Conservation (phyloP, 2,888 invertebrate species). For the Lissocephala sabroskyi region DNA sequence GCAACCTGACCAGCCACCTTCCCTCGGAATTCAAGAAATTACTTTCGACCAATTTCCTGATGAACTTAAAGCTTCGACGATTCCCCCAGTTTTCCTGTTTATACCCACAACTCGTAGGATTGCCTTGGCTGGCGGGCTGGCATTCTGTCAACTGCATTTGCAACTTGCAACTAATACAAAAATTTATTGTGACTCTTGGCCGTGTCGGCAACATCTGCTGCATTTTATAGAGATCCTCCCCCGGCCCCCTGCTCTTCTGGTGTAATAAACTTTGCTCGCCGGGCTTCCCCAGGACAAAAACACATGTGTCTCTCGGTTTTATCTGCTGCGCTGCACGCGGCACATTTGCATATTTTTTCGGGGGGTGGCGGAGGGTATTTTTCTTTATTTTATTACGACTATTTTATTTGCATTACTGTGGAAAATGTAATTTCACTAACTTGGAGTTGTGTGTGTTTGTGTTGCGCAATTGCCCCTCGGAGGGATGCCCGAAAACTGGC, state of each 20-base stretch:
- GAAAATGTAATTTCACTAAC: slow-evolving; percentile 59
- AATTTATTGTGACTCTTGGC: slow-evolving; percentile 65
- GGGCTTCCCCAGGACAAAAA: neutral
- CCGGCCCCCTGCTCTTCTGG: too few species aligned
- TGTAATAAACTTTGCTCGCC: too few species aligned
- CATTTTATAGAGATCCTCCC: slow-evolving; percentile 36
- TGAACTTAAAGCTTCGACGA: neutral
- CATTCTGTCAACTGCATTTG: slow-evolving; percentile 1
- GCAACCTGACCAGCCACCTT: neutral
- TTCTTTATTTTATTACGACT: slow-evolving; percentile 21
- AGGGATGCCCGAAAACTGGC: slow-evolving; percentile 29
- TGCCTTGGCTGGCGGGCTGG: neutral
- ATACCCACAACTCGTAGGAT: too few species aligned
- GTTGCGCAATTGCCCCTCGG: too few species aligned
- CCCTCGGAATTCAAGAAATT: neutral
- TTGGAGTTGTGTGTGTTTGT: too few species aligned
- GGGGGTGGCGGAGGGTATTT: neutral
- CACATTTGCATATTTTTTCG: slow-evolving; percentile 49
- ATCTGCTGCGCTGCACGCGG: slow-evolving; percentile 55
- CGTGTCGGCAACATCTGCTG: slow-evolving; percentile 56
- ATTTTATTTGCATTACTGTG: slow-evolving; percentile 51
- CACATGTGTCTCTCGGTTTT: slow-evolving; percentile 42
- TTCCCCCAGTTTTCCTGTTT: too few species aligned
- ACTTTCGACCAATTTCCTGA: neutral
- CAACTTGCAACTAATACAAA: slow-evolving; percentile 42